Evolutionary conservation across 2,888 invertebrate genomes (phyloP).

Genomic region (Cordilura impudica): DNA sequence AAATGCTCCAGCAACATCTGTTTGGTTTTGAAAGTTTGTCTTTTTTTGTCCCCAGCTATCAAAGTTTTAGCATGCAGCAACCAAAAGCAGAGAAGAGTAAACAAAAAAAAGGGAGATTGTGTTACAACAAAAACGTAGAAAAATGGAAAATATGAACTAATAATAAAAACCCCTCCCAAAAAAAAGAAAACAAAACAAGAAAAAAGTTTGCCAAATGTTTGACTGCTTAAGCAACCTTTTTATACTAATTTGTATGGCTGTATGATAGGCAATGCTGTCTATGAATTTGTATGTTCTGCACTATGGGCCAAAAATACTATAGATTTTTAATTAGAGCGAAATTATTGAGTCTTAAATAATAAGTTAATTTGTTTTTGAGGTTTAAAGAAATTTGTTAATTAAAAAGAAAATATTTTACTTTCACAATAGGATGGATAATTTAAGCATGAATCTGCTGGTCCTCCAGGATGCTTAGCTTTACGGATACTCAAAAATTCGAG

Average conservation of each 20-base stretch:
- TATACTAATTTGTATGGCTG: conserved; percentile 10
- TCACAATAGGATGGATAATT: too few species aligned
- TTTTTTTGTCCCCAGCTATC: neutral
- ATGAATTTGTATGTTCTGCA: conserved; percentile 19
- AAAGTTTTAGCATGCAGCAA: conserved; percentile 23
- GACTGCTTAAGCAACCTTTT: conserved; percentile 28
- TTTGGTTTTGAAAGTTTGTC: conserved; percentile 36
- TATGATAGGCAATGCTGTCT: conserved; percentile 26
- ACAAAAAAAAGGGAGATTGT: neutral
- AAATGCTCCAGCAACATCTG: conserved; percentile 45
- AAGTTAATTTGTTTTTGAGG: too few species aligned
- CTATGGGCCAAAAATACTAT: too few species aligned
- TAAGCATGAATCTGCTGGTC: too few species aligned
- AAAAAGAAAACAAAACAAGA: too few species aligned
- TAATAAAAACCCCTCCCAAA: too few species aligned
- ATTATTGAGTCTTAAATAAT: too few species aligned
- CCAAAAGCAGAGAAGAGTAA: conserved; percentile 14
- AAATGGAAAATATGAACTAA: neutral
- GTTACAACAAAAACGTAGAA: neutral
- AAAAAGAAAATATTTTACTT: too few species aligned
- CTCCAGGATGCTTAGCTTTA: too few species aligned
- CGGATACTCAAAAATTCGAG: too few species aligned
- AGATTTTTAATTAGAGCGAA: too few species aligned
- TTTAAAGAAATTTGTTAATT: too few species aligned
- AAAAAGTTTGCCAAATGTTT: conserved; percentile 21